These are phyloP conservation scores for Entomyzon cyanotis DNA, from an alignment of 2,113 vertebrate genomes.

Conservation along the genomic window DNA sequence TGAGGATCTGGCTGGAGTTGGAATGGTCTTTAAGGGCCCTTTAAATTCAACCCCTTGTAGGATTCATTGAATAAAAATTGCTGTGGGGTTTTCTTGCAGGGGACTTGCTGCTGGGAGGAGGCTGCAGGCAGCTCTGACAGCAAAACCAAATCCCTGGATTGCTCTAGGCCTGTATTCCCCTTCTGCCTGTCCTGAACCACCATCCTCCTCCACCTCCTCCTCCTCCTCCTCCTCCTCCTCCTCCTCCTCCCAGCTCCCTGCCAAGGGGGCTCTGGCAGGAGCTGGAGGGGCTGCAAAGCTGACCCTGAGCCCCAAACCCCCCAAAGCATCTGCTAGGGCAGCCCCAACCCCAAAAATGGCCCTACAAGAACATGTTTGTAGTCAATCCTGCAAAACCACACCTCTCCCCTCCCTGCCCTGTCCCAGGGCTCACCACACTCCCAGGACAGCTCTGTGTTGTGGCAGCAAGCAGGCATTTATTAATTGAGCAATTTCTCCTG, in stretches of 20 bases:
- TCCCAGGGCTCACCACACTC: neutral
- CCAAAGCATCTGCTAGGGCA: neutral
- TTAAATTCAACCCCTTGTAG: neutral
- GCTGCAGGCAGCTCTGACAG: neutral
- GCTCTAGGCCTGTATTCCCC: neutral
- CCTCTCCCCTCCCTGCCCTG: neutral
- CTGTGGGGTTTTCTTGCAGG: neutral
- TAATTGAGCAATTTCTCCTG: slow-evolving; percentile 41
- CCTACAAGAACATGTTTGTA: rapidly evolving
- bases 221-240: neutral
- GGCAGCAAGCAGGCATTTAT: neutral
- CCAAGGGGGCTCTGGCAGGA: neutral
- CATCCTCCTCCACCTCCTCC: neutral
- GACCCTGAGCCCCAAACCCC: neutral
- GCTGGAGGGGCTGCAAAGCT: neutral
- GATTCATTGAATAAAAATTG: neutral
- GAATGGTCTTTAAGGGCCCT: neutral
- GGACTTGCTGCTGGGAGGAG: neutral
- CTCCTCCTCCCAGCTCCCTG: neutral
- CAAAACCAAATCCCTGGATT: neutral
- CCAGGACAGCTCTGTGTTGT: neutral
- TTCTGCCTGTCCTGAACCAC: neutral
- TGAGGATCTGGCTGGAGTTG: neutral
- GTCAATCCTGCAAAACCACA: rapidly evolving
- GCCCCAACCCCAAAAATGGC: neutral